phyloP scores from a whole-genome alignment of 2,113 vertebrate species.

The Phylloscopus trochilus region DNA sequence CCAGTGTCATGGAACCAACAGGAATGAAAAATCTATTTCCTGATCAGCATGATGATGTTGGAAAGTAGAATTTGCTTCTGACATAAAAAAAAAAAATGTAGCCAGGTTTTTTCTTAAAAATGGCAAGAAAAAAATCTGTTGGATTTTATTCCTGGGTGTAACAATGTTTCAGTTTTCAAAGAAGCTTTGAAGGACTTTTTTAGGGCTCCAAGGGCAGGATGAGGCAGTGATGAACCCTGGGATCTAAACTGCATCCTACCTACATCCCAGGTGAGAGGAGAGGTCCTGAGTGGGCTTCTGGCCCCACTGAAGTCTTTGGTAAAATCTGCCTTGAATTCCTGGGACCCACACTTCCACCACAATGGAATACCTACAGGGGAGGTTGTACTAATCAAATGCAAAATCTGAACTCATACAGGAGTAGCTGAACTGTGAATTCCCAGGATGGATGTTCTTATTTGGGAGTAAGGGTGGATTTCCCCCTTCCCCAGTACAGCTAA shows the following conservation, averaged over 20 bases:
- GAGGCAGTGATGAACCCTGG: neutral
- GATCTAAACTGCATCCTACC: neutral
- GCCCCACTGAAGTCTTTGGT: neutral
- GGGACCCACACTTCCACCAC: neutral
- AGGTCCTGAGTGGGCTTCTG: neutral
- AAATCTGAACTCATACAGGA: neutral
- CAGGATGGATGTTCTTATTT: neutral
- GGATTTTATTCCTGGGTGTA: neutral
- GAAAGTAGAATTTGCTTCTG: neutral
- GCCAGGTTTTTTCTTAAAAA: neutral
- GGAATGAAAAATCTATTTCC: neutral
- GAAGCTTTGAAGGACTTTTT: neutral
- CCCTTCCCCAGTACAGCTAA: neutral
- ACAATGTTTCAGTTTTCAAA: neutral
- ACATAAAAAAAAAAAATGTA: neutral
- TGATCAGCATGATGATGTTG: neutral
- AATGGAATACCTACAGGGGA: neutral
- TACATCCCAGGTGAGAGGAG: neutral
- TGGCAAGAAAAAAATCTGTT: neutral
- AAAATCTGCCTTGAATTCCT: neutral
- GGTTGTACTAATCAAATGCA: neutral
- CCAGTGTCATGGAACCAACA: neutral
- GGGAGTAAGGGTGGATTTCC: neutral
- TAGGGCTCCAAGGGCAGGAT: neutral
- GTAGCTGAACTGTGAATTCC: neutral